Conservation (phyloP, 2,888 invertebrate species). For the Seladonia tumulorum region DNA sequence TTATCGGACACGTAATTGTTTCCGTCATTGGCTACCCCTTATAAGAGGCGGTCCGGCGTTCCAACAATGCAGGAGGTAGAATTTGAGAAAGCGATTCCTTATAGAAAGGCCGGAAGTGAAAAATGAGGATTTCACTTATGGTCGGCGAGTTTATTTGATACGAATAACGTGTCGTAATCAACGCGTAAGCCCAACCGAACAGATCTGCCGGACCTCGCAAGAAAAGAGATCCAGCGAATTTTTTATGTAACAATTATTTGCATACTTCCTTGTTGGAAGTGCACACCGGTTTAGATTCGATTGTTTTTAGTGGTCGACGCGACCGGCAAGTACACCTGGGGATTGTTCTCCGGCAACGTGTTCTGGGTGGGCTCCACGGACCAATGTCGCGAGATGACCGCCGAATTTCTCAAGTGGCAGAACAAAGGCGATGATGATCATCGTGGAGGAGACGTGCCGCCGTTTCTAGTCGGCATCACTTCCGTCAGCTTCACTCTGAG, state of each 20-base stretch:
- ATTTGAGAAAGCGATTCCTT: neutral
- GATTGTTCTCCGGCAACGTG: slow-evolving; percentile 71
- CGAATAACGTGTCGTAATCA: neutral
- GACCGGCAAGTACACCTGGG: slow-evolving; percentile 74
- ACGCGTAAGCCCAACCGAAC: neutral
- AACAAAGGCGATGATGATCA: slow-evolving; percentile 20
- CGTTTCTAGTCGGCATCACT: slow-evolving; percentile 71
- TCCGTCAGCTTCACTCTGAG: slow-evolving; percentile 70
- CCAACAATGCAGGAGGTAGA: neutral
- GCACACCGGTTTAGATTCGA: neutral
- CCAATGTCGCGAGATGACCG: slow-evolving; percentile 74
- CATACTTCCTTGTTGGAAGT: neutral
- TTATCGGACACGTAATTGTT: neutral
- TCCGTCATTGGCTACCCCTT: neutral
- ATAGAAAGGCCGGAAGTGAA: neutral
- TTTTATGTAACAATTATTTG: neutral
- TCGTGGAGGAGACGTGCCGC: slow-evolving; percentile 57
- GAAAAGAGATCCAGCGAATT: neutral
- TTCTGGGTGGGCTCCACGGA: slow-evolving; percentile 75
- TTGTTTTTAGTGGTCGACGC: slow-evolving; percentile 75
- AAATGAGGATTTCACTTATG: neutral
- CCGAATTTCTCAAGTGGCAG: slow-evolving; percentile 49
- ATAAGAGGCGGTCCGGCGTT: neutral
- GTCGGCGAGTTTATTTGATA: neutral
- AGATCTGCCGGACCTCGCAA: neutral